A percentile compares a stretch with the other conserved stretches of the same genome.
Evolutionary conservation across 2,888 invertebrate genomes (phyloP).

Genomic region (Hypsopygia costalis): DNA sequence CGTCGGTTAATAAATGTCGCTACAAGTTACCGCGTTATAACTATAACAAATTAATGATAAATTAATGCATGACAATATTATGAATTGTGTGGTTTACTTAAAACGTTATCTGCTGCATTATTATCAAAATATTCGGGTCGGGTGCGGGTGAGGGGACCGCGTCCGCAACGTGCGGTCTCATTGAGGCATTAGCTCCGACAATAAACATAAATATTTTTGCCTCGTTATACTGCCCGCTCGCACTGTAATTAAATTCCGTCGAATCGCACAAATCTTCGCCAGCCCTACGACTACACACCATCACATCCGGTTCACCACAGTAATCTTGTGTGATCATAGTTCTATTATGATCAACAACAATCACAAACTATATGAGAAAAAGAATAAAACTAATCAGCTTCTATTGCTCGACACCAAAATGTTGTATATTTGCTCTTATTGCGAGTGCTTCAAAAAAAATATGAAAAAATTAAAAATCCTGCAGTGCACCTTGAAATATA

Average conservation of each 20-base stretch:
- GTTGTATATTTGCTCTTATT: too few relatives aligned
- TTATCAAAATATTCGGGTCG: conserved; percentile 24
- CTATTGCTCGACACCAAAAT: too few relatives aligned
- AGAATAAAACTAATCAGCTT: too few relatives aligned
- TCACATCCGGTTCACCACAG: conserved; percentile 23
- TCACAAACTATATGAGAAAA: too few relatives aligned
- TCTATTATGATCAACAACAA: too few relatives aligned
- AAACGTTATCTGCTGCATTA: conserved; percentile 3
- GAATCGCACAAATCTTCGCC: conserved; percentile 74
- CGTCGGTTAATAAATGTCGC: too few relatives aligned
- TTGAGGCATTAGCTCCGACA: conserved; percentile 63
- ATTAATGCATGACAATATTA: neutral
- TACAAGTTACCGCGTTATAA: too few relatives aligned
- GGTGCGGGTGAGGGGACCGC: neutral
- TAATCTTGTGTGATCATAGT: too few relatives aligned
- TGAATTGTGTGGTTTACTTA: conserved; percentile 2
- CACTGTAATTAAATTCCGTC: conserved; percentile 77
- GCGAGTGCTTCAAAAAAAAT: too few relatives aligned
- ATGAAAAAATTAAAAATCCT: conserved; percentile 1
- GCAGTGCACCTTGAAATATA: conserved; percentile 20
- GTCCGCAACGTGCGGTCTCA: conserved; percentile 53
- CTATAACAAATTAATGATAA: too few relatives aligned
- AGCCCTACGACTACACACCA: conserved; percentile 35
- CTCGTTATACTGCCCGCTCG: conserved; percentile 62
- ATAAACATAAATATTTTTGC: conserved; percentile 80